Base-by-base conservation (phyloP, 1,140 invertebrate species). In the Polypedilum vanderplanki region DNA sequence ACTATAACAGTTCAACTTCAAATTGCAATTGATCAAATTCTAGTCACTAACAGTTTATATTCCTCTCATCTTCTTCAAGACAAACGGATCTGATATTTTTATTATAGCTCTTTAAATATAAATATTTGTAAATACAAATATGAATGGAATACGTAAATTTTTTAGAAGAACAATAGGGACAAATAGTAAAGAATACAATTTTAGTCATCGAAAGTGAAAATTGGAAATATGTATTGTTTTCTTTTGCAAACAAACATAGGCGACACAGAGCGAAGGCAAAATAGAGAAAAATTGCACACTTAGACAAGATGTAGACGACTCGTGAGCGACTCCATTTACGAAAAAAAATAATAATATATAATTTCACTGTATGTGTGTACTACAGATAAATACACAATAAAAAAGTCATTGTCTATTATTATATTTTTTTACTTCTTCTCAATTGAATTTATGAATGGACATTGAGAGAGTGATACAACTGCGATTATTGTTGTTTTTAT, bases 381-480 rank as follows among this genome's bases (percentile, higher is more conserved):
- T 70, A 20, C 17, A 70, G 17, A 70, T 70, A 70, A 57, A 57
- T 12, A 57, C 46, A 57, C 46, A 57, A 57, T 57, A 57, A n/a
- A 57, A 57, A 70, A 70, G 15, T 22, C 65, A 70, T 70, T 70
- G 65, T 70, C 65, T 70, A 70, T 70, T 67, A 17, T 67, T 67
- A 46, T 46, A 12, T 12, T 46, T 46, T 46, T 57, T 57, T 57
- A n/a, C 46, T 33, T 33, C 24, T 33, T 5, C 24, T 33, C n/a
- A 57, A 15, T 57, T 70, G 65, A 70, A 70, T 70, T 70, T 70
- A 70, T 70, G 65, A 70, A 70, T 70, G 65, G 65, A 18, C 65
- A 70, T 22, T 18, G 64, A 12, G 41, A 46, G 9, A 57, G 46
- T 12, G 46, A 15, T 12, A 57, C 46, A 57, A 57, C 46, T n/a